These are phyloP conservation scores for Gorsachius goisagi DNA, from an alignment of 2,113 vertebrate genomes.

Conservation along the genomic window DNA sequence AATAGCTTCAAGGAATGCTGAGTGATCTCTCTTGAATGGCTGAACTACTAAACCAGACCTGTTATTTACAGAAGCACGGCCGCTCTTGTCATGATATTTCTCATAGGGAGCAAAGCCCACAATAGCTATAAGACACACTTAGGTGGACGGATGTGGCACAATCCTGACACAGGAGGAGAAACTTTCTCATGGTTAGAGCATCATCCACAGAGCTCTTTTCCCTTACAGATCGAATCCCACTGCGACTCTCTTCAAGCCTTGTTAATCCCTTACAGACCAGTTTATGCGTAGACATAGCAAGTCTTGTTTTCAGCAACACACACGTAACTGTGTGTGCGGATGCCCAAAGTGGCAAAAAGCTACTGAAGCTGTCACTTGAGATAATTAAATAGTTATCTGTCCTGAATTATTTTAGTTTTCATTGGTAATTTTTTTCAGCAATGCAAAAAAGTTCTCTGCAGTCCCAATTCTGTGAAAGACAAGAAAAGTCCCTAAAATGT, in stretches of 20 bases:
- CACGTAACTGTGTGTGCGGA: accelerated
- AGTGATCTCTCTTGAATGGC: background rate
- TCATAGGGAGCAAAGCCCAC: background rate
- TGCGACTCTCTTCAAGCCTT: background rate
- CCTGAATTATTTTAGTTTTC: background rate
- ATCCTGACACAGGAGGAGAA: background rate
- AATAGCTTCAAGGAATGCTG: background rate
- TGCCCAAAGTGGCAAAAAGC: background rate
- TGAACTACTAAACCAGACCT: background rate
- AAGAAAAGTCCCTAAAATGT: background rate
- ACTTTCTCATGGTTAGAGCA: accelerated
- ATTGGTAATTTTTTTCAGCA: background rate
- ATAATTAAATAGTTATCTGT: background rate
- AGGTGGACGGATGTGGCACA: background rate
- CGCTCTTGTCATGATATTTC: background rate
- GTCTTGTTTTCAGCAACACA: background rate
- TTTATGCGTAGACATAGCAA: background rate
- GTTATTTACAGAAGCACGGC: background rate
- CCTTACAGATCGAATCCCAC: background rate
- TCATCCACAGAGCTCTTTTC: background rate
- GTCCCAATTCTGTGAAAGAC: background rate
- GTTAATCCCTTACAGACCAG: background rate
- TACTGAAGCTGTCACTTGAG: background rate
- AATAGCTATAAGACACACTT: background rate
- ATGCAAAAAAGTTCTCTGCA: background rate